Percentiles rank a stretch among this genome's conserved stretches.
Evolutionary conservation across 2,888 invertebrate species (phyloP).

Genomic region (Chirona hameri): DNA sequence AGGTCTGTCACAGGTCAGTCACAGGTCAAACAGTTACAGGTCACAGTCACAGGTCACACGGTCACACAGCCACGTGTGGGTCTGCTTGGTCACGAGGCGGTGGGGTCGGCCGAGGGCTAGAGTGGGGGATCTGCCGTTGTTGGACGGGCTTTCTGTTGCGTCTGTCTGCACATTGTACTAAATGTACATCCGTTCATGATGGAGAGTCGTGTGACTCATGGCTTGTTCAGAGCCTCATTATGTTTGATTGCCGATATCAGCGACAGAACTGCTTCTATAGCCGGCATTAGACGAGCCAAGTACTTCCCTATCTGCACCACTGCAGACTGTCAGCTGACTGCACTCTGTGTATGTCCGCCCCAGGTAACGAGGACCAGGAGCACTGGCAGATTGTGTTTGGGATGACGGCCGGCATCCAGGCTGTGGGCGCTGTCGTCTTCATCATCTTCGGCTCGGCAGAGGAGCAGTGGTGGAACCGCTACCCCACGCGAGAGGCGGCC

Average conservation of each 20-base stretch:
- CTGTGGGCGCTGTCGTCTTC: slow-evolving; percentile 65
- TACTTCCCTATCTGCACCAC: background rate
- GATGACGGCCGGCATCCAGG: slow-evolving; percentile 65
- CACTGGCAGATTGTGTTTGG: slow-evolving; percentile 76
- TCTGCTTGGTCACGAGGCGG: too few relatives aligned
- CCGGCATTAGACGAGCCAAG: background rate
- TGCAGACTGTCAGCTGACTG: background rate
- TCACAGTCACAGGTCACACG: too few relatives aligned
- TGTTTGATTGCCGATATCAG: background rate
- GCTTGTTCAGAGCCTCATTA: background rate
- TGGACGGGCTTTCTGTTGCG: too few relatives aligned
- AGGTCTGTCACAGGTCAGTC: too few relatives aligned
- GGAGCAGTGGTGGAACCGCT: slow-evolving; percentile 66
- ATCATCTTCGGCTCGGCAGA: slow-evolving; percentile 63
- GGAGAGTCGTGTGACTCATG: background rate
- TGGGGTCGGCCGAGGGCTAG: too few relatives aligned
- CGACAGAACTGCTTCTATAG: background rate
- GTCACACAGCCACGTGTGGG: too few relatives aligned
- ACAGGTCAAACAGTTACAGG: too few relatives aligned
- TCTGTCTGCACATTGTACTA: too few relatives aligned
- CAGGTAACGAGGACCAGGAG: slow-evolving; percentile 71
- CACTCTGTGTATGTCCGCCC: background rate
- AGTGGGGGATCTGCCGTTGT: too few relatives aligned
- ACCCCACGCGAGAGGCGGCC: background rate
- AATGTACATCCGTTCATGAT: too few relatives aligned